phyloP scores from a whole-genome alignment of 2,888 invertebrate species.

The Drosophila cognata region DNA sequence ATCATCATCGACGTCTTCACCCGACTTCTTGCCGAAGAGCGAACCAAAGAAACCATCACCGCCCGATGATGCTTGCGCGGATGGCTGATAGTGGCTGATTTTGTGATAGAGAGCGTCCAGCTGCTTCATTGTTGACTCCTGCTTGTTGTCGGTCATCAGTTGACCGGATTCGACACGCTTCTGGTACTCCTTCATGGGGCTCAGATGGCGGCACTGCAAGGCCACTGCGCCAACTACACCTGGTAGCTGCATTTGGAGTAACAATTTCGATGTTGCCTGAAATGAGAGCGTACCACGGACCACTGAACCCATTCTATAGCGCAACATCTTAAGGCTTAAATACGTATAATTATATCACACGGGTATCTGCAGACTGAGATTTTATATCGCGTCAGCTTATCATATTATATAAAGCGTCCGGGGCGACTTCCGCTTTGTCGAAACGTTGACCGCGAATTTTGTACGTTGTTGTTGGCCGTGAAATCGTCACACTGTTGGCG shows the following conservation, averaged over 20 bases:
- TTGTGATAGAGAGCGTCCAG: slow-evolving; percentile 88
- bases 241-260: slow-evolving; percentile 30
- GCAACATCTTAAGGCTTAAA: slow-evolving; percentile 44
- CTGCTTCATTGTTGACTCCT: slow-evolving; percentile 88
- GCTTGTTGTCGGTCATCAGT: slow-evolving; percentile 89
- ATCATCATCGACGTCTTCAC: slow-evolving; percentile 53
- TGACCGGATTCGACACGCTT: slow-evolving; percentile 87
- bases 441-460: slow-evolving; percentile 64
- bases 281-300: slow-evolving; percentile 33
- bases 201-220: slow-evolving; percentile 44
- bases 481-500: slow-evolving; percentile 39
- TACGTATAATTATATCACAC: slow-evolving; percentile 30
- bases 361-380: slow-evolving; percentile 21
- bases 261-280: slow-evolving; percentile 29
- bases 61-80: slow-evolving; percentile 9
- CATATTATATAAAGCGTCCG: slow-evolving; percentile 65
- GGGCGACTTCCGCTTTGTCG: slow-evolving; percentile 50
- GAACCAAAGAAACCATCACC: slow-evolving; percentile 62
- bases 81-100: slow-evolving; percentile 83
- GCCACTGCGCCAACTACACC: slow-evolving; percentile 54
- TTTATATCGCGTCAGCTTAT: slow-evolving; percentile 54
- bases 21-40: slow-evolving; percentile 47
- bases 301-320: slow-evolving; percentile 36
- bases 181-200: slow-evolving; percentile 87
- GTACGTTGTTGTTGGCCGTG: slow-evolving; percentile 55